Base-by-base conservation (phyloP, 2,113 vertebrate species). In the Atrichornis clamosus region DNA sequence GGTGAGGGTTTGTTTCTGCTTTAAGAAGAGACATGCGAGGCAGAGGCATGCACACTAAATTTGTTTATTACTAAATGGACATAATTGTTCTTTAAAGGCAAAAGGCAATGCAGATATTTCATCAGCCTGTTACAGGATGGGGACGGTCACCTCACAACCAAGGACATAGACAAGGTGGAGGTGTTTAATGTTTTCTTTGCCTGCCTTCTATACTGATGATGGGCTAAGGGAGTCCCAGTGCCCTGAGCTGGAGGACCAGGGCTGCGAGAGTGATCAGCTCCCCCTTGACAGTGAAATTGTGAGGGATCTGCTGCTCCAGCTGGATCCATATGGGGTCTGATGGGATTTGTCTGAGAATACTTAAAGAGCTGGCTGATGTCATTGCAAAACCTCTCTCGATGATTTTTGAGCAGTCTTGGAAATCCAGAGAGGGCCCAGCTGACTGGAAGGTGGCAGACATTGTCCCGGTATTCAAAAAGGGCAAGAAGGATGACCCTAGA, bases 371-470 rank as follows among this genome's bases (percentile, higher is more conserved):
- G 41, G 13, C 41, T 47, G 55, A 47, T 68, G 30, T 68, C 6
- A 47, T 22, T 60, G 32, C 15, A 26, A 55, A 67, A 41, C 13
- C 30, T 41, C 42, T 56, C 13, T 26, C n/a, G 58, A 44, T n/a
- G 53, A 27, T 32, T 83, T 76, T 49, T 47, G 47, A 55, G 32
- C 69, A n/a, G 12, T 32, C 26, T 62, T 35, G 47, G 47, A 26
- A 62, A 62, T 22, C 14, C 55, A 30, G 17, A 76, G 55, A 19
- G 30, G 6, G 53, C 35, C 24, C 12, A 41, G 17, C 60, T 47
- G n/a, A 41, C 47, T 68, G 23, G 33, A 59, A 67, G 19, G 15
- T 74, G 30, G 17, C 0, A 1, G 53, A 35, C 0, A 0, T 42
- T 65, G 15, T 41, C 33, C 46, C 2, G 1, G 7, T 68, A 69